Base-by-base conservation (phyloP, 2,888 invertebrate species). In the Protonemura montana region DNA sequence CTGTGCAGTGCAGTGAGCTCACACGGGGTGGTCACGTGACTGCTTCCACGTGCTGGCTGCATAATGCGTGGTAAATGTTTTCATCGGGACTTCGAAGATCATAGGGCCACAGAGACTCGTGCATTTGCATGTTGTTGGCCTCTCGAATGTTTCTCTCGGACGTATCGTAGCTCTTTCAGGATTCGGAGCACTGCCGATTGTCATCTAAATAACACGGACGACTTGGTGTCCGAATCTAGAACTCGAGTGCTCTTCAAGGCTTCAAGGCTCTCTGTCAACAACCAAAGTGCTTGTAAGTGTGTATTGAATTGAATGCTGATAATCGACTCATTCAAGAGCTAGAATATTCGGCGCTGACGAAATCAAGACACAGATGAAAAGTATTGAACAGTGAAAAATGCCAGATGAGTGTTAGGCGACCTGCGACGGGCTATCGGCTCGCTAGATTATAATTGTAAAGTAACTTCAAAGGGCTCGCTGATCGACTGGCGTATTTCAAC, bases 11-110 rank as follows among this genome's bases (percentile, higher is more conserved):
- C n/a, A n/a, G n/a, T n/a, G n/a, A n/a, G n/a, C 84, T 76, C 84
- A 84, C 76, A 29, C 25, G 21, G 28, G 13, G 59, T 29, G 59
- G 59, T 59, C 82, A 82, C 82, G 82, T 82, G 82, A 82, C 82
- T 26, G n/a, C 7, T 16, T 21, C 7, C 81, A 81, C 81, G 81
- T 81, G 81, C 81, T 81, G 26, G 29, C 2, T 2, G n/a, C 27
- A 21, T 21, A 59, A 59, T 59, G 59, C 59, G 59, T 59, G 16
- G 59, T 59, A 59, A 59, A 59, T 13, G 59, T 21, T 13, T 3
- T 59, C 59, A 13, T 59, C 59, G 59, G 59, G 13, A 21, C 59
- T 13, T 59, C 59, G 59, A 10, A 3, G 59, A 59, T 59, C 6
- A 7, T 21, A 10, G 59, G 21, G 59, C 7, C 59, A 59, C 59